Base-by-base conservation (phyloP, 2,113 vertebrate genomes). In the Lagenorhynchus albirostris region DNA sequence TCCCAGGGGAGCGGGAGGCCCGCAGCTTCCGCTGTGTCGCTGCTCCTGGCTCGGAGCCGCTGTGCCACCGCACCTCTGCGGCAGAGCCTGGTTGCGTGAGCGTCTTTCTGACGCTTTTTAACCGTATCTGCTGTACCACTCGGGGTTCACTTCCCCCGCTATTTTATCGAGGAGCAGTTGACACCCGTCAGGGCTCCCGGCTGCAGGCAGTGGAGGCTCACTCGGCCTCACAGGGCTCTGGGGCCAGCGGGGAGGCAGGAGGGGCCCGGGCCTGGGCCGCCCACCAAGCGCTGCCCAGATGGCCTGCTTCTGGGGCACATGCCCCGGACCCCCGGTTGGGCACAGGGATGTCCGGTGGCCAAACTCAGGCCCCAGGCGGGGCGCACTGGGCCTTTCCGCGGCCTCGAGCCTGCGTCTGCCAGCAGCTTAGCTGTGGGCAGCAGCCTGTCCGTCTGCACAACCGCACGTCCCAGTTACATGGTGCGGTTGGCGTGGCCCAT, bases 221-320 rank as follows among this genome's bases (percentile, higher is more conserved):
- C 26, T n/a, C 20, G 44, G 65, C 3, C 50, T 70, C 15, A 0
- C 0, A 1, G 23, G 23, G 50, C 53, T 50, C 38, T 33, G 10
- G 38, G 38, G 63, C 41, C 7, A 4, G 31, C 1, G 0, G 53
- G 38, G 26, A 62, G 79, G 9, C 2, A 8, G 50, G 12, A 67
- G 18, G 47, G 21, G n/a, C 20, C 62, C 1, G 0, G 50, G 38
- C 1, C 0, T 12, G 9, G 18, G 63, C 11, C 58, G 2, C 21
- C 41, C 5, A 0, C 58, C 33, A 53, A 6, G 29, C 31, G 9
- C 36, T 41, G 23, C 50, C 55, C 91, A 68, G 55, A 53, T 0
- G 2, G 18, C n/a, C 70, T 60, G 88, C 31, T 55, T 33, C 6
- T 44, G 41, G 38, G 5, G 38, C 33, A 6, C 53, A 8, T 29